Conservation (phyloP, 2,888 invertebrate genomes). For the Andrena marginata region DNA sequence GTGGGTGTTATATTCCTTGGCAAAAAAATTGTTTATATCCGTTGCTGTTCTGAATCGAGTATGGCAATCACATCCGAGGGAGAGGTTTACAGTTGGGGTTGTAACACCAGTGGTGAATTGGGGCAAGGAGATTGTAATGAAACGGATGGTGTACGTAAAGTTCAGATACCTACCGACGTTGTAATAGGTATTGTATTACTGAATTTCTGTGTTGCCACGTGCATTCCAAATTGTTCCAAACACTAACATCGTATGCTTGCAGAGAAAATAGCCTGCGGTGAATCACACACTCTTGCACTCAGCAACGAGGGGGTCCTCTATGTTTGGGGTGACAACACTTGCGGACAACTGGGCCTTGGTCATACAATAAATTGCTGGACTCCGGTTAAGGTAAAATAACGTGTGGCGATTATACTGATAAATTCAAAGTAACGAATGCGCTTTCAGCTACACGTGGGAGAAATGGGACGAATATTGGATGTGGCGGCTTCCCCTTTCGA, state of each 20-base stretch:
- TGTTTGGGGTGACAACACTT: conserved; percentile 88
- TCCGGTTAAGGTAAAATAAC: conserved; percentile 85
- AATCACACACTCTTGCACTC: conserved; percentile 87
- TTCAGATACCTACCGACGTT: conserved; percentile 84
- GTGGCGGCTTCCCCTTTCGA: conserved; percentile 88
- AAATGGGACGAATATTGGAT: conserved; percentile 86
- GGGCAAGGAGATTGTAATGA: conserved; percentile 87
- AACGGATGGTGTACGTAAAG: conserved; percentile 86
- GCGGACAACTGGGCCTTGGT: conserved; percentile 87
- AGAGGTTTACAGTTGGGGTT: conserved; percentile 88
- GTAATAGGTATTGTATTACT: conserved; percentile 80
- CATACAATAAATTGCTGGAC: conserved; percentile 83
- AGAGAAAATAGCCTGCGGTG: conserved; percentile 87
- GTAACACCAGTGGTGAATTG: conserved; percentile 87
- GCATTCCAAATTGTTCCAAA: background rate
- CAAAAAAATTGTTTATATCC: conserved; percentile 85
- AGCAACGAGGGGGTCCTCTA: conserved; percentile 87
- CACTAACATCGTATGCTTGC: background rate
- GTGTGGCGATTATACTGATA: conserved; percentile 75
- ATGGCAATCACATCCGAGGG: conserved; percentile 87
- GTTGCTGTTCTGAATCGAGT: conserved; percentile 87
- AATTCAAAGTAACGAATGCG: background rate
- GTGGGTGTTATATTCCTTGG: conserved; percentile 82
- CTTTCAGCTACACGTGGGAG: conserved; percentile 68
- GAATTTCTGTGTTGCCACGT: background rate